phyloP scores from a whole-genome alignment of 1,140 invertebrate genomes.

The Heliconius eleuchia region DNA sequence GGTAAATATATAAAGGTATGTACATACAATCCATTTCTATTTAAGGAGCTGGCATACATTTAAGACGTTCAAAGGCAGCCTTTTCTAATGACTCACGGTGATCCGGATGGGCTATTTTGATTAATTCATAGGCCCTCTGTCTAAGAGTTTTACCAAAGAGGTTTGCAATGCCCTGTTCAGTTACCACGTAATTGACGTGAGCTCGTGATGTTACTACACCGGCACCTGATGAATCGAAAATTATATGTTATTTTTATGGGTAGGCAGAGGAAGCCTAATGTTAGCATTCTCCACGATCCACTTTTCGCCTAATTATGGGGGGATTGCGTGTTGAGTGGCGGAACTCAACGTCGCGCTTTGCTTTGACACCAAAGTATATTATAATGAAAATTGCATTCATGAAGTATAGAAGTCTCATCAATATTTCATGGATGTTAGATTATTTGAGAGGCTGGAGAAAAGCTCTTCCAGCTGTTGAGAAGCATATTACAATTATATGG shows the following conservation, averaged over 20 bases:
- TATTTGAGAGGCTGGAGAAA: no score
- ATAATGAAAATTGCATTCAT: no score
- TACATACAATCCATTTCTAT: background rate
- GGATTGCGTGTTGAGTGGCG: no score
- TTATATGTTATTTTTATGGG: background rate
- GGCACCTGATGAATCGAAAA: conserved; percentile 84
- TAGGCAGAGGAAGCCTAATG: no score
- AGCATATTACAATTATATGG: no score
- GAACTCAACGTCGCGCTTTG: no score
- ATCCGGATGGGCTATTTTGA: conserved; percentile 94
- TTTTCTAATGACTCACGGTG: conserved; percentile 93
- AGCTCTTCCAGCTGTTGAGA: no score
- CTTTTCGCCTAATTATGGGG: no score
- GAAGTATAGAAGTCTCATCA: no score
- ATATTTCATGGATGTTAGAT: no score
- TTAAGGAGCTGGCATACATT: conserved; percentile 90
- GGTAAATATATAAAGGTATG: conserved; percentile 3
- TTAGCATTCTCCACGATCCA: no score
- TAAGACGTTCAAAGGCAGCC: conserved; percentile 92
- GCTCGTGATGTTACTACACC: conserved; percentile 96
- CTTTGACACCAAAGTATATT: no score
- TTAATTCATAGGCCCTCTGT: conserved; percentile 94
- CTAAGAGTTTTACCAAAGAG: conserved; percentile 94
- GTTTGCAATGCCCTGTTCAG: conserved; percentile 94
- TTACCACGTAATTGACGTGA: conserved; percentile 96